Conservation (phyloP, 1,140 invertebrate genomes). For the Drosophila biarmipes region DNA sequence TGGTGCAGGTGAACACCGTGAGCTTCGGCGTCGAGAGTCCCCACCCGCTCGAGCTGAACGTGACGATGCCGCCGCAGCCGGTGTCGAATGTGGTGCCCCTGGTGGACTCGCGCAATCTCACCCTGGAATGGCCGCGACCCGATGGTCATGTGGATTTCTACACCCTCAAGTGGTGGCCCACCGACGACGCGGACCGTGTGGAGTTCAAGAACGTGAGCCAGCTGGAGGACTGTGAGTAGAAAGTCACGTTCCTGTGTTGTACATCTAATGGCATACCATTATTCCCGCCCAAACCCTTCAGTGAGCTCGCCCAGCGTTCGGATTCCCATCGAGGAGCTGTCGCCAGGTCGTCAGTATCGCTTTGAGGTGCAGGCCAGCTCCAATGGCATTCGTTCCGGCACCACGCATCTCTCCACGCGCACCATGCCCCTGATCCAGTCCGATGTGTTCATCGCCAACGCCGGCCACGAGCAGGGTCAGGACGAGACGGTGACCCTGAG, state of each 20-base stretch:
- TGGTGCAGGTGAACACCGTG: slow-evolving; percentile 93
- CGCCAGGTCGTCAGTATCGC: slow-evolving; percentile 91
- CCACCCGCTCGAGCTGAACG: slow-evolving; percentile 90
- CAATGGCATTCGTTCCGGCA: slow-evolving; percentile 89
- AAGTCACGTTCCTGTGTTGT: background rate
- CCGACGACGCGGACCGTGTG: slow-evolving; percentile 85
- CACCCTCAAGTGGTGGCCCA: slow-evolving; percentile 90
- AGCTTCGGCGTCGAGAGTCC: slow-evolving; percentile 93
- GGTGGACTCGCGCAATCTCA: slow-evolving; percentile 95
- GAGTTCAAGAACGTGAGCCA: slow-evolving; percentile 86
- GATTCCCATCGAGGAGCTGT: slow-evolving; percentile 90
- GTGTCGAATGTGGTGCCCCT: slow-evolving; percentile 91
- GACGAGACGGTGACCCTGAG: slow-evolving; percentile 88
- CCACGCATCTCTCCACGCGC: slow-evolving; percentile 89
- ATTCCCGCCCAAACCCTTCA: background rate
- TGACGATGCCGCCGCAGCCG: slow-evolving; percentile 93
- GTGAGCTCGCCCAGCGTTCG: slow-evolving; percentile 78
- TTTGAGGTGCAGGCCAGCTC: slow-evolving; percentile 92
- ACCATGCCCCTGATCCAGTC: slow-evolving; percentile 96
- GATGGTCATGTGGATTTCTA: slow-evolving; percentile 94
- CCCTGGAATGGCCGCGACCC: slow-evolving; percentile 93
- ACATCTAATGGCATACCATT: background rate
- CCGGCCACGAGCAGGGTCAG: slow-evolving; percentile 89
- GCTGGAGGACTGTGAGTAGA: slow-evolving; percentile 53
- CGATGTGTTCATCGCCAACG: slow-evolving; percentile 94